phyloP scores from a whole-genome alignment of 2,888 invertebrate species.

The Ochlodes sylvanus region DNA sequence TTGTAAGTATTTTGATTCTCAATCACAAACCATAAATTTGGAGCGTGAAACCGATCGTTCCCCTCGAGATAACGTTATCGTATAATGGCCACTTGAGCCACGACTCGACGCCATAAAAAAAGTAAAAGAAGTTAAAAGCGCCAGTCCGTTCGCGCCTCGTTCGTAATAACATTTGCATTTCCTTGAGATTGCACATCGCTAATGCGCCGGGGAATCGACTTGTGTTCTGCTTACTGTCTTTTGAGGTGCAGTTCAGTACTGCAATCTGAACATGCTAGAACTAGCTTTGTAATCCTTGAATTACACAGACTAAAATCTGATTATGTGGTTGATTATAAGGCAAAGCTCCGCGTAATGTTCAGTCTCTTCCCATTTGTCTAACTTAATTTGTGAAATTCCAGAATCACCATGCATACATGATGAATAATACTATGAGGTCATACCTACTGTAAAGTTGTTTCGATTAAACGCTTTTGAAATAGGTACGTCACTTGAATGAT shows the following conservation, averaged over 20 bases:
- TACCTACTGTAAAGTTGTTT: no score
- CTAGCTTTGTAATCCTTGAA: neutral
- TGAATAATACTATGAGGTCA: no score
- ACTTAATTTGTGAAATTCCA: no score
- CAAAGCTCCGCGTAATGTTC: no score
- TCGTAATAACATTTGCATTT: conserved; percentile 72
- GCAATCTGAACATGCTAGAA: conserved; percentile 13
- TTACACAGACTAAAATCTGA: neutral
- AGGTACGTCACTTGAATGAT: no score
- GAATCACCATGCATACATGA: no score
- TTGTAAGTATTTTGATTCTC: conserved; percentile 34
- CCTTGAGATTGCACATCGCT: conserved; percentile 44
- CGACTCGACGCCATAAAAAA: conserved; percentile 60
- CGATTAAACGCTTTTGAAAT: no score
- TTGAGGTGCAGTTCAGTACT: conserved; percentile 18
- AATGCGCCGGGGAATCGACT: conserved; percentile 29
- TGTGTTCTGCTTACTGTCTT: conserved; percentile 14
- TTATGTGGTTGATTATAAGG: neutral
- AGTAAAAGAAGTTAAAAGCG: conserved; percentile 59
- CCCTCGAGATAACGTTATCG: conserved; percentile 70
- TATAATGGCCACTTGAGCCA: conserved; percentile 69
- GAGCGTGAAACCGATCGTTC: conserved; percentile 72
- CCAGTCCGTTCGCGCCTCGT: conserved; percentile 63
- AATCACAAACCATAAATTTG: conserved; percentile 40
- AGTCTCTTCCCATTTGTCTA: no score